Percentiles rank a stretch among this genome's conserved stretches.
phyloP scores from a whole-genome alignment of 2,113 vertebrate genomes.

The Poeciliopsis occidentalis region DNA sequence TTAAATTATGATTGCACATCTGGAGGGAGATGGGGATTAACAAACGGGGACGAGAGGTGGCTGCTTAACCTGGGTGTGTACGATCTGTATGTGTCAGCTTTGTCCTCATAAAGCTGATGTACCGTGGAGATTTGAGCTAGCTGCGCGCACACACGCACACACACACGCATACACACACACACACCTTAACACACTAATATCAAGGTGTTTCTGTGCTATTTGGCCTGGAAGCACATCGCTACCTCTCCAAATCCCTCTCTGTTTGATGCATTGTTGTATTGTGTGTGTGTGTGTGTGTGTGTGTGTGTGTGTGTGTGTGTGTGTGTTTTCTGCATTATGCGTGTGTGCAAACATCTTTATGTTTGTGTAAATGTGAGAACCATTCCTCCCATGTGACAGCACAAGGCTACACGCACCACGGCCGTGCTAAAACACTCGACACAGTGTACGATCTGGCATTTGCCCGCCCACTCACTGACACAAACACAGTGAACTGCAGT shows the following conservation, averaged over 20 bases:
- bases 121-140: conserved; percentile 8
- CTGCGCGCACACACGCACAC: conserved; percentile 8
- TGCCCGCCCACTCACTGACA: conserved; percentile 40
- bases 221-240: too few species aligned
- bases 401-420: conserved; percentile 64
- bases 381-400: conserved; percentile 78
- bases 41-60: conserved; percentile 40
- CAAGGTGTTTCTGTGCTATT: conserved; percentile 55
- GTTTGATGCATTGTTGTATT: too few species aligned
- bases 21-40: conserved; percentile 66
- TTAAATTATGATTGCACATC: too few species aligned
- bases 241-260: too few species aligned
- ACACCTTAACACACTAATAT: not conserved
- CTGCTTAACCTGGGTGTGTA: conserved; percentile 15
- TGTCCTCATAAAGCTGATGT: conserved; percentile 25
- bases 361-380: conserved; percentile 69
- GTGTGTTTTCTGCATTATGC: conserved; percentile 2
- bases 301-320: too few species aligned
- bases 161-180: not conserved
- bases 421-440: conserved; percentile 71
- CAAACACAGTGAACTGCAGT: conserved; percentile 16
- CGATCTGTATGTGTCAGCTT: conserved; percentile 7
- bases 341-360: conserved; percentile 53
- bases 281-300: conserved; percentile 32
- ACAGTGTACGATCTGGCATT: conserved; percentile 51